Percentiles rank a stretch among this genome's conserved stretches.
Evolutionary conservation across 2,113 vertebrate species (phyloP).

Genomic region (Toxotes jaculatrix): DNA sequence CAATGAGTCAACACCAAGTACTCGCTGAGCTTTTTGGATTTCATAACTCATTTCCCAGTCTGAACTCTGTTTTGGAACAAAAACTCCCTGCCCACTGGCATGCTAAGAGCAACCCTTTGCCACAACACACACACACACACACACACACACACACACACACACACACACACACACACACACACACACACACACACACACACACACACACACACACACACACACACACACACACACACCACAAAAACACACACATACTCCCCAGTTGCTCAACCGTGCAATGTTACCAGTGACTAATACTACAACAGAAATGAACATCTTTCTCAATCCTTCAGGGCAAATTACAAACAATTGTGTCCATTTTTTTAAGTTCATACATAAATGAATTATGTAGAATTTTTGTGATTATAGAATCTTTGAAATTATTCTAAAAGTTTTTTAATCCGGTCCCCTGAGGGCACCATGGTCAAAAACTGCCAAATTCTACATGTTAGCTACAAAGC

Average conservation of each 20-base stretch:
- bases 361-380: neutral
- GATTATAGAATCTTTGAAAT: too few relatives aligned
- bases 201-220: neutral
- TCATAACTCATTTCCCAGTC: conserved; percentile 32
- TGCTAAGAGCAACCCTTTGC: neutral
- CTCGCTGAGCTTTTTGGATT: conserved; percentile 35
- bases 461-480: too few relatives aligned
- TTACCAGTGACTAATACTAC: conserved; percentile 3
- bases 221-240: too few relatives aligned
- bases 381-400: too few relatives aligned
- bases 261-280: neutral
- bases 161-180: neutral
- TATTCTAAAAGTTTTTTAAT: too few relatives aligned
- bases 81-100: conserved; percentile 15
- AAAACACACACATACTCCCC: neutral
- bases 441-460: too few relatives aligned
- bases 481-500: too few relatives aligned
- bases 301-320: neutral
- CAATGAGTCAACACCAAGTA: conserved; percentile 16
- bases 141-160: neutral
- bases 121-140: neutral
- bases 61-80: conserved; percentile 13
- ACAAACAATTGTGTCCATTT: neutral
- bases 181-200: neutral
- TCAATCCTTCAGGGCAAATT: neutral